These are phyloP conservation scores for Odobenus rosmarus DNA, from an alignment of 2,113 vertebrate genomes.

Conservation along the genomic window DNA sequence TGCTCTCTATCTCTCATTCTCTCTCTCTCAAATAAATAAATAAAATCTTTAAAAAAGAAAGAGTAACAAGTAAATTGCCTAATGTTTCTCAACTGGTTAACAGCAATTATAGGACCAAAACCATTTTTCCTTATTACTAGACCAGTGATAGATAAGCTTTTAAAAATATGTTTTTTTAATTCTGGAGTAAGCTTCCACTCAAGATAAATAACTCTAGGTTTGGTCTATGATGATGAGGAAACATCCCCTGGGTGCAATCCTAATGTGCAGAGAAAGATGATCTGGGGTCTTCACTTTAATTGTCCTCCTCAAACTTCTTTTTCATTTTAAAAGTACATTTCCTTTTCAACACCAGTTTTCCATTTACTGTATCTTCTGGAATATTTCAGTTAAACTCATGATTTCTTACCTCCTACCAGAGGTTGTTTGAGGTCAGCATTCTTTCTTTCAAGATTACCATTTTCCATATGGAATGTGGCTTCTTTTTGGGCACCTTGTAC, in stretches of 20 bases:
- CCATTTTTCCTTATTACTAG: not conserved
- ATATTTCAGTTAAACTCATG: no score
- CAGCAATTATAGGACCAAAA: not conserved
- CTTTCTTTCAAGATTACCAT: not conserved
- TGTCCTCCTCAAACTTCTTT: not conserved
- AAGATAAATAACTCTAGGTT: not conserved
- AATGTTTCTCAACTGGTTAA: not conserved
- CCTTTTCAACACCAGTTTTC: not conserved
- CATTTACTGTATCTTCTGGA: not conserved
- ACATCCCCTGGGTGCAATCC: not conserved
- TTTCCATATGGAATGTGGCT: not conserved
- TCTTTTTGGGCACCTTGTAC: not conserved
- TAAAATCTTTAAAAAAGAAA: not conserved
- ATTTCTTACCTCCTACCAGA: not conserved
- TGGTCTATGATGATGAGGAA: no score
- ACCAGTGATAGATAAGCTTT: not conserved
- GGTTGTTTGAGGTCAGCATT: no score
- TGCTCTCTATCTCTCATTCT: no score
- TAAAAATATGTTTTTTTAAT: not conserved
- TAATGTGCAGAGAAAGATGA: not conserved
- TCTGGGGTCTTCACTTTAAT: not conserved
- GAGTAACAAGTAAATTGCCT: not conserved
- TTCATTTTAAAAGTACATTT: not conserved
- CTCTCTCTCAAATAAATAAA: no score
- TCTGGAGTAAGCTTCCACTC: not conserved